Evolutionary conservation across 2,888 invertebrate species (phyloP).

Genomic region (Philereme vetulata): DNA sequence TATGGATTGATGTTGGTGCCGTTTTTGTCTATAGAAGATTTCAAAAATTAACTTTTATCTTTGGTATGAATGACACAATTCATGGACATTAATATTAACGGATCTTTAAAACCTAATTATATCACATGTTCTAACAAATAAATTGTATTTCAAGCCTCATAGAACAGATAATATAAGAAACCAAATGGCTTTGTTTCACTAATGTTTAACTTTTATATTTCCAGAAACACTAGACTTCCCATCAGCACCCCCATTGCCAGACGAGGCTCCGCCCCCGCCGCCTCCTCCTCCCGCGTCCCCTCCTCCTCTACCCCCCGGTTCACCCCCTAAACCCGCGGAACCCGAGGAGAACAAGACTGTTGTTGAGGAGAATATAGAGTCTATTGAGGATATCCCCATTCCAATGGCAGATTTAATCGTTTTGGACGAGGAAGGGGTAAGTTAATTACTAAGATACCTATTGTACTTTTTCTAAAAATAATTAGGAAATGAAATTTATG

Average conservation of each 20-base stretch:
- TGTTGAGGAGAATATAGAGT: constrained; percentile 57
- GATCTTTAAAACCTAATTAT: no score
- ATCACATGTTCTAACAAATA: no score
- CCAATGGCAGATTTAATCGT: constrained; percentile 55
- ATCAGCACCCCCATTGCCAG: constrained; percentile 74
- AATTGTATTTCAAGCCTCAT: no score
- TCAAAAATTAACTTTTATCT: no score
- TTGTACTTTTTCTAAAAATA: no score
- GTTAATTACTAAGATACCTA: constrained; percentile 26
- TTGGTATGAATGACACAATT: no score
- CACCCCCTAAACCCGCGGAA: constrained; percentile 23
- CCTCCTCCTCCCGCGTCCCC: constrained; percentile 37
- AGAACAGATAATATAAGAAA: no score
- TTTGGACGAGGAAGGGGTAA: constrained; percentile 60
- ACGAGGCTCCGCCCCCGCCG: constrained; percentile 66
- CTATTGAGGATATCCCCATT: constrained; percentile 62
- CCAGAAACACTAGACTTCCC: constrained; percentile 68
- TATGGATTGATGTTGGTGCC: no score
- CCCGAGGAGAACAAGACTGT: constrained; percentile 15
- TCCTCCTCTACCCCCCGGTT: constrained; percentile 20
- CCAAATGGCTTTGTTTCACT: not conserved
- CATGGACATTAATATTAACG: no score
- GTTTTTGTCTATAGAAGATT: no score
- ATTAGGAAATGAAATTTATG: no score
- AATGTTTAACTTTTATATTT: constrained; percentile 20